Percentiles rank a stretch among this genome's conserved stretches.
Conservation (phyloP, 1,140 invertebrate genomes). For the Neelides sp. region DNA sequence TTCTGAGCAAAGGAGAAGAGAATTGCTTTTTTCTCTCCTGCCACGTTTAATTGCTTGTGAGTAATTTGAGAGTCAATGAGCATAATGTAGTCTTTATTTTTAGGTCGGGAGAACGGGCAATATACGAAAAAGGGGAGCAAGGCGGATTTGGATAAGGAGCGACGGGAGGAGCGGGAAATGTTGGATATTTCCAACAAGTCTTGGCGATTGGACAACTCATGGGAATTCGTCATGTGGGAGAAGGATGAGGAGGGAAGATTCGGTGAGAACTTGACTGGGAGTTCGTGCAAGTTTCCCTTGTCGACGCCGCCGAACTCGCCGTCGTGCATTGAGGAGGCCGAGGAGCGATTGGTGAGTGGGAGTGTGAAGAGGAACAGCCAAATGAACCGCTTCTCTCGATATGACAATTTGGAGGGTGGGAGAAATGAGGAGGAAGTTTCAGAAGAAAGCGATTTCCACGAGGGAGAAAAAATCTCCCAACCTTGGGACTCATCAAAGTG, state of each 20-base stretch:
- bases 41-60: too few relatives aligned
- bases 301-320: conserved; percentile 19
- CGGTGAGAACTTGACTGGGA: not conserved
- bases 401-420: conserved; percentile 29
- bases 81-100: too few relatives aligned
- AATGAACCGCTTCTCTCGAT: conserved; percentile 26
- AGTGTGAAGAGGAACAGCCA: conserved; percentile 7
- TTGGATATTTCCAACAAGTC: conserved; percentile 24
- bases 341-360: conserved; percentile 1
- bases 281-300: conserved; percentile 16
- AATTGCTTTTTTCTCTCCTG: conserved; percentile 4
- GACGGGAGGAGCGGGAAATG: conserved; percentile 14
- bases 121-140: too few relatives aligned
- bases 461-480: conserved; percentile 27
- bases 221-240: conserved; percentile 28
- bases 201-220: conserved; percentile 26
- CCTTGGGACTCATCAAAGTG: conserved; percentile 30
- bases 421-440: conserved; percentile 7
- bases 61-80: too few relatives aligned
- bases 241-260: conserved; percentile 10
- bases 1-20: conserved; percentile 9
- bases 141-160: conserved; percentile 9
- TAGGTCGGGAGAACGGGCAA: too few relatives aligned
- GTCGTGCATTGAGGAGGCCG: conserved; percentile 2
- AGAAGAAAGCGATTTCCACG: not conserved